Evolutionary conservation across 2,888 invertebrate species (phyloP), one percentile per base, ranked within the genome.

Genomic region (Acanthopleura granulata): DNA sequence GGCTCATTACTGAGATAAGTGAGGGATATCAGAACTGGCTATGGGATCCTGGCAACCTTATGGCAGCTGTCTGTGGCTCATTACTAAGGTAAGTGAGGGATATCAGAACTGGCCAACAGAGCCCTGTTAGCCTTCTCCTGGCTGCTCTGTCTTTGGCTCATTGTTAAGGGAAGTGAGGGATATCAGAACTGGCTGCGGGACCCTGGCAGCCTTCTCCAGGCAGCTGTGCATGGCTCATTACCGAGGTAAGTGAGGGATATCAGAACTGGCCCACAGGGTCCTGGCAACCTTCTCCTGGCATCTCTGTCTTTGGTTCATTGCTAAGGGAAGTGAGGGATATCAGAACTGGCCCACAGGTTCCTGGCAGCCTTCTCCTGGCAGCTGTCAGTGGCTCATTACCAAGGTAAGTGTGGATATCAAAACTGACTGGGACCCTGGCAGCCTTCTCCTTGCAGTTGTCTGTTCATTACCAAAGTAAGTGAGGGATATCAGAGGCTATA

Each of bases 361-460:
- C 40, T 40, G 40, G 40, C 9, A 40, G 40, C 40, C 9, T 40
- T 40, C 40, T 40, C 40, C 0, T 96, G 96, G 94, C 81, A 86
- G 61, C 81, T 86, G 4, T 86, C 89, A 3, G 88, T 40, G 40
- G 9, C 40, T 40, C 40, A 40, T 40, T 9, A 40, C 40, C 40
- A 40, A 40, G 40, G 3, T 40, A 40, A 40, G 3, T 40, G 40
- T 6, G 40, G 40, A 40, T 40, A 40, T 40, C 40, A 40, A 9
- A 40, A 40, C 40, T 40, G 40, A 9, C 40, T 40, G 9, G 40
- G 4, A 40, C 9, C 40, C 40, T 40, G 40, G 40, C 40, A 40
- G 40, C 40, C 40, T 40, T 40, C 40, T 40, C 40, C 0, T 96
- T 96, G 94, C 81, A 86, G n/a, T n/a, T 89, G 3, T 88, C 9